phyloP scores from a whole-genome alignment of 2,888 invertebrate genomes.

The Ormia ochracea region DNA sequence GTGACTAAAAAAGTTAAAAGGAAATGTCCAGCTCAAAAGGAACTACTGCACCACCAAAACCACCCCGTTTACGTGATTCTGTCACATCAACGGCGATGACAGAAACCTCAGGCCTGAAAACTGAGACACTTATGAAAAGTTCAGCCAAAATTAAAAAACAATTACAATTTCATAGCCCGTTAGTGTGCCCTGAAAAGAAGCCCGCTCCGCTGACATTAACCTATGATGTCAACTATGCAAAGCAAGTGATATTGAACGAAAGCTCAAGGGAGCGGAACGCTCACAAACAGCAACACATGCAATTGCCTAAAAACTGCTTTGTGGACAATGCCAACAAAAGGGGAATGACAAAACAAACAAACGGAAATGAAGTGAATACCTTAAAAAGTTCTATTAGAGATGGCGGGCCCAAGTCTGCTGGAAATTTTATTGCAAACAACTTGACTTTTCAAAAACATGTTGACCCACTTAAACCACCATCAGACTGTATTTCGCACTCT shows the following conservation, averaged over 20 bases:
- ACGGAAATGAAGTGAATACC: slow-evolving; percentile 8
- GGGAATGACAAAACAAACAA: too few species aligned
- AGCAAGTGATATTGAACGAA: slow-evolving; percentile 32
- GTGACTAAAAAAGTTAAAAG: slow-evolving; percentile 52
- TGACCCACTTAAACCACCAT: slow-evolving; percentile 9
- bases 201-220: slow-evolving; percentile 39
- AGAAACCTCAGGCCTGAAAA: slow-evolving; percentile 25
- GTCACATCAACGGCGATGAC: slow-evolving; percentile 36
- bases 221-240: slow-evolving; percentile 37
- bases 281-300: background rate
- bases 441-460: slow-evolving; percentile 26
- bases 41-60: slow-evolving; percentile 48
- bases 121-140: background rate
- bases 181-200: slow-evolving; percentile 61
- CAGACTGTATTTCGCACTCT: background rate
- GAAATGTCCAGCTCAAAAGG: slow-evolving; percentile 11
- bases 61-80: slow-evolving; percentile 56
- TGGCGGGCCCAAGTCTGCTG: background rate
- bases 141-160: slow-evolving; percentile 66
- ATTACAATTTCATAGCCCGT: slow-evolving; percentile 71
- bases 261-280: slow-evolving; percentile 27
- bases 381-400: slow-evolving; percentile 15
- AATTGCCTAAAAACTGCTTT: slow-evolving; percentile 23
- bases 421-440: slow-evolving; percentile 20
- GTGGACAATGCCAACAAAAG: slow-evolving; percentile 36